Conservation (phyloP, 2,113 vertebrate genomes). For the Collichthys lucidus region DNA sequence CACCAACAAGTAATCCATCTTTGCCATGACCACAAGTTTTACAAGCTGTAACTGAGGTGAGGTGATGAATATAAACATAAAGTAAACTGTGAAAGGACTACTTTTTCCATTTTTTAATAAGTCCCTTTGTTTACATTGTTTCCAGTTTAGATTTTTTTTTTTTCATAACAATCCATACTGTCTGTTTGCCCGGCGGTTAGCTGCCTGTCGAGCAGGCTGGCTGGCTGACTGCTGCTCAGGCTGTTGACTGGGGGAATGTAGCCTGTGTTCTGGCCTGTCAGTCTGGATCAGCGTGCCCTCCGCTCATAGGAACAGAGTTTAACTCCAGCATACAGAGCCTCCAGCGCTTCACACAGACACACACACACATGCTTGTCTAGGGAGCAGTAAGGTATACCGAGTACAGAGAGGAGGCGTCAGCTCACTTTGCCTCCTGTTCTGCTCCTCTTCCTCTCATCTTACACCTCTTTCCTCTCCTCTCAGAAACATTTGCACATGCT, state of each 20-base stretch:
- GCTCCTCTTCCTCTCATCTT: conserved; percentile 24
- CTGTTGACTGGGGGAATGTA: conserved; percentile 51
- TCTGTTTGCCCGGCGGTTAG: conserved; percentile 28
- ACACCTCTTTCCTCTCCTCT: neutral
- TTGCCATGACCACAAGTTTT: no score
- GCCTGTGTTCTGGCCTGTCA: conserved; percentile 68
- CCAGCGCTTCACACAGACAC: conserved; percentile 35
- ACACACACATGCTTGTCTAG: conserved; percentile 21
- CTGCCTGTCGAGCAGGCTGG: conserved; percentile 36
- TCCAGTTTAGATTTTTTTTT: neutral
- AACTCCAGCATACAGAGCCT: conserved; percentile 60
- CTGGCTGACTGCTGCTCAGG: conserved; percentile 58
- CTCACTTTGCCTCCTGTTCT: conserved; percentile 26
- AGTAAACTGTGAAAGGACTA: no score
- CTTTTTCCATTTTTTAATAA: neutral
- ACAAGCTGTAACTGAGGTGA: neutral
- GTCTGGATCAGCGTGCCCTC: conserved; percentile 62
- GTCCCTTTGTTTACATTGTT: neutral
- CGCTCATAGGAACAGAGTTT: conserved; percentile 58
- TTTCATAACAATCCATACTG: neutral
- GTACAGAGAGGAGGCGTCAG: conserved; percentile 43
- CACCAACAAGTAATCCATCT: no score
- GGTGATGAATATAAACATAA: neutral
- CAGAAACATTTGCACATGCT: conserved; percentile 1
- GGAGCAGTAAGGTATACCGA: conserved; percentile 51